Base-by-base conservation (phyloP, 2,888 invertebrate species). In the Dione juno region DNA sequence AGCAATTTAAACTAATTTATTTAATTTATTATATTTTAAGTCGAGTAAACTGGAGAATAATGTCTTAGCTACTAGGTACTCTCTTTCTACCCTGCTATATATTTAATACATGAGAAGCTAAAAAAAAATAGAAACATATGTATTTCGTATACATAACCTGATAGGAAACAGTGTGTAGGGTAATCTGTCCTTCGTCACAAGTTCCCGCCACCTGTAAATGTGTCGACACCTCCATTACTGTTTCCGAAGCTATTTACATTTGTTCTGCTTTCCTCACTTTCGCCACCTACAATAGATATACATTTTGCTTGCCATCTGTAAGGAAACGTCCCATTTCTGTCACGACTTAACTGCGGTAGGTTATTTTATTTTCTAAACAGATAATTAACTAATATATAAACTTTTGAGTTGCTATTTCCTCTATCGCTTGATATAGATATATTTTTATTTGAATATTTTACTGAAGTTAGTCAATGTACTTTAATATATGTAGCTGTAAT, bases 201-300 rank as follows among this genome's bases (percentile, higher is more conserved):
- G 76, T 76, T 80, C 67, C 50, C 37, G 57, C 66, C 78, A 81
- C 77, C 81, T 81, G 83, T 92, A 90, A 91, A 91, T 88, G 79
- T 86, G 88, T 92, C 87, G 81, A 76, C 91, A 79, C 80, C 69
- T 59, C 77, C 86, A 85, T 89, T 89, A 84, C 86, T 77, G 86
- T 82, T 88, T 91, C 92, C 92, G 87, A 88, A 82, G 81, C 83
- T 84, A 84, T 85, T 84, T 85, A 83, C 83, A 87, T 88, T 87
- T 88, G 87, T 84, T 83, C 81, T 79, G 81, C 80, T 80, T 84
- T 83, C 84, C 85, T 83, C 70, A 67, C 70, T 73, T 70, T 73
- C 73, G 73, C 73, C 73, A 70, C 79, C 74, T 83, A 75, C 77
- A 72, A 70, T 79, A 74, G 82, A 75, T 77, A 73, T n/a, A n/a